Evolutionary conservation across 1,140 invertebrate genomes (phyloP).

Genomic region (Formica exsecta): DNA sequence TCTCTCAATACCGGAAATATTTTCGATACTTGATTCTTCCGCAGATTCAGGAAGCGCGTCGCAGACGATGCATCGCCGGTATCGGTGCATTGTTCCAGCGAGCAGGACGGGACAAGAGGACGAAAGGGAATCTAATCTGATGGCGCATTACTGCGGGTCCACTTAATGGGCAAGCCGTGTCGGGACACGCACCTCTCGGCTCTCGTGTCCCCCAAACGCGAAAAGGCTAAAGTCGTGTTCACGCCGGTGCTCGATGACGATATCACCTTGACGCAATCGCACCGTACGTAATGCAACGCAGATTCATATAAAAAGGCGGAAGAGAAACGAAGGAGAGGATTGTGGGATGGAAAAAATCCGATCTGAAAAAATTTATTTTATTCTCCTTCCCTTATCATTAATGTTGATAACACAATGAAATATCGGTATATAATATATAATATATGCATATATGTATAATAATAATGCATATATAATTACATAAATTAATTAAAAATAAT

Average conservation of each 20-base stretch:
- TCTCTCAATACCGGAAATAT: not conserved
- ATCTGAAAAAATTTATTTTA: not conserved
- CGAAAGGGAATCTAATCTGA: conserved; percentile 84
- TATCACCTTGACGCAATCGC: conserved; percentile 75
- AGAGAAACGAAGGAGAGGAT: not conserved
- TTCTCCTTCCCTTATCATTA: not conserved
- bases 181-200: conserved; percentile 82
- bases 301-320: not conserved
- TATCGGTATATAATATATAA: not conserved
- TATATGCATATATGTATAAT: not conserved
- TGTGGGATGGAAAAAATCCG: not conserved
- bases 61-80: conserved; percentile 63
- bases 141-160: conserved; percentile 79
- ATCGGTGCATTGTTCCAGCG: conserved; percentile 66
- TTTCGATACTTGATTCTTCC: not conserved
- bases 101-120: conserved; percentile 48
- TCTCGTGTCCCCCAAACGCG: conserved; percentile 64
- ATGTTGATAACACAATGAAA: not conserved
- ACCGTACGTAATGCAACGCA: conserved; percentile 66
- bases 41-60: conserved; percentile 66
- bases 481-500: conserved; percentile 1
- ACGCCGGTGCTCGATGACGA: conserved; percentile 70
- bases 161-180: conserved; percentile 85
- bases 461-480: not conserved
- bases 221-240: conserved; percentile 81